A percentile compares a stretch with the other conserved stretches of the same genome.
Evolutionary conservation across 2,113 vertebrate species (phyloP).

Genomic region (Meriones unguiculatus): DNA sequence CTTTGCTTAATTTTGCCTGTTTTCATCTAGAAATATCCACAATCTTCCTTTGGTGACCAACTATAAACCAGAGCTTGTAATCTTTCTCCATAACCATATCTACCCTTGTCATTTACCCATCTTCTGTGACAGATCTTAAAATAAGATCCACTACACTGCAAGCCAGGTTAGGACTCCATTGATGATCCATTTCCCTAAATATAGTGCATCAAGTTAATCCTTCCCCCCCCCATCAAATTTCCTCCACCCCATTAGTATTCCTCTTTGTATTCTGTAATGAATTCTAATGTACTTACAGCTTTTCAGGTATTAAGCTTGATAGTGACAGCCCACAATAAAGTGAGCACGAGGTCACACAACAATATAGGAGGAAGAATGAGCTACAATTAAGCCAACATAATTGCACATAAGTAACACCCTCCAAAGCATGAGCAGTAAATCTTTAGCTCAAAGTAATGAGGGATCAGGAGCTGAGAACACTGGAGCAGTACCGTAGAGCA

Average conservation of each 20-base stretch:
- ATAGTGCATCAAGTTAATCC: neutral
- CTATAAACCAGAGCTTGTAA: neutral
- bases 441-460: slow-evolving; percentile 64
- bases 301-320: slow-evolving; percentile 64
- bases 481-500: neutral
- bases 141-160: neutral
- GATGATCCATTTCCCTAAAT: slow-evolving; percentile 11
- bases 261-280: slow-evolving; percentile 66
- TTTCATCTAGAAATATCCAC: neutral
- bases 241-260: neutral
- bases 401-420: slow-evolving; percentile 62
- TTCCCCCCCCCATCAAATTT: neutral
- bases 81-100: neutral
- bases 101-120: neutral
- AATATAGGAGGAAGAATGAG: slow-evolving; percentile 70
- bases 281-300: slow-evolving; percentile 68
- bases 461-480: neutral
- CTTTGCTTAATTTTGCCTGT: neutral
- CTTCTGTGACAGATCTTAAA: neutral
- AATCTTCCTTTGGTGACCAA: neutral
- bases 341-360: slow-evolving; percentile 56
- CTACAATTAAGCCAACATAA: slow-evolving; percentile 75
- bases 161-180: neutral
- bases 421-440: slow-evolving; percentile 65
- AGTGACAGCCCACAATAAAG: slow-evolving; percentile 49